Evolutionary conservation across 64 coral and sea anemone species (phyloP), one percentile per base, ranked within the genome.

Genomic region (Anthopleura sola): DNA sequence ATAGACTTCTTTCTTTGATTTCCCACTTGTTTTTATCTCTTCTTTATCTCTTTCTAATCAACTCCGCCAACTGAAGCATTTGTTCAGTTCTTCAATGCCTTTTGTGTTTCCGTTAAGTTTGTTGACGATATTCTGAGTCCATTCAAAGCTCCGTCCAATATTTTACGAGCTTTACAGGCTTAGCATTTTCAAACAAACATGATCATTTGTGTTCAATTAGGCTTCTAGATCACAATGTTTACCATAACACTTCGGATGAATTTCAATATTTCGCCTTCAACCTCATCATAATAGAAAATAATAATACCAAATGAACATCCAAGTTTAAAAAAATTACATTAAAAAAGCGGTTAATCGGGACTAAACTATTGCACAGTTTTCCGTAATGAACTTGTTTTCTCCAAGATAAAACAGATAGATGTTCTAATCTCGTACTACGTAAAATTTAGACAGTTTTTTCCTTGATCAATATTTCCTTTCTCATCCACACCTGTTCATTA

Each of bases 151-250:
- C 76, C 31, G 6, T 77, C 74, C 76, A 79, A 24, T 79, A 79
- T 79, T 79, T 46, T 47, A 48, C 7, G 50, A 79, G 76, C 76
- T 44, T 79, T 79, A 20, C 14, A 48, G 66, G 58, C 6, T 71
- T 71, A 71, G 66, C 10, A 44, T 37, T 79, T 79, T 12, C 36
- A 79, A 79, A 79, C 76, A 79, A 79, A 79, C 24, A 79, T 79
- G 21, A 23, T 40, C 36, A 79, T 79, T 79, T 79, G 37, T 47
- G 37, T 79, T 79, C 76, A 79, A 79, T 79, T 79, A 44, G 44
- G 66, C 26, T 32, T 31, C 13, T 71, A 16, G 66, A 15, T 71
- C 11, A 26, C 28, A 71, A 14, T 71, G 66, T 71, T 32, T 71
- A 15, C 28, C 66, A n/a, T 32, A 71, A 71, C 29, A 71, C 29